Evolutionary conservation across 2,888 invertebrate species (phyloP), one percentile per base, ranked within the genome.

Genomic region (Hedychridium roseum): DNA sequence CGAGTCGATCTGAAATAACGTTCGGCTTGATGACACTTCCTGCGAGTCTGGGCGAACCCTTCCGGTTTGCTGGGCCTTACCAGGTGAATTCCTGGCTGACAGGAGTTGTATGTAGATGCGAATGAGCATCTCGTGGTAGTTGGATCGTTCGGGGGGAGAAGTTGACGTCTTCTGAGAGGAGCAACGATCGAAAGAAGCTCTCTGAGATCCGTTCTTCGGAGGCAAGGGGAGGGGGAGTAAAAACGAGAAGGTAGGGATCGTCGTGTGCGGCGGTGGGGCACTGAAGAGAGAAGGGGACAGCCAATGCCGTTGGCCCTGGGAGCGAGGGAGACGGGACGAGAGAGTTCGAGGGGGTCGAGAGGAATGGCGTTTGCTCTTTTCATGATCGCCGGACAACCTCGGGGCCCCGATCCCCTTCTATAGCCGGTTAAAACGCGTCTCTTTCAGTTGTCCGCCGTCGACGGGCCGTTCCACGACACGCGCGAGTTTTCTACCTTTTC

Each of bases 371-470:
- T 14, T 57, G 57, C 47, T 52, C 55, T 59, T n/a, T n/a, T 55
- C 53, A 51, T 43, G 58, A 58, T 56, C 61, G 55, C 51, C 61
- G 46, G 56, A 64, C 58, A 59, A n/a, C 59, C 60, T 64, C 66
- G n/a, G n/a, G n/a, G n/a, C 60, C 61, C 60, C 70, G 71, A 71
- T 71, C 64, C 70, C 60, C 66, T 56, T 68, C 58, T 54, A 50
- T 48, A 54, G 53, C 50, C 47, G 55, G 50, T 53, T 55, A 54
- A 65, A 60, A 62, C 54, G 59, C 48, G 58, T 56, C 58, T 69
- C 70, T 69, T 71, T 73, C 75, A 76, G 76, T 76, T 67, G 70
- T 68, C 65, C 69, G 66, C 75, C 67, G 69, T 62, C 70, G 64
- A 68, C 64, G 65, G 66, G 66, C 64, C 69, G 64, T 64, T 63